A percentile compares a stretch with the other conserved stretches of the same genome.
phyloP scores from a whole-genome alignment of 2,888 invertebrate species.

The Apamea anceps region DNA sequence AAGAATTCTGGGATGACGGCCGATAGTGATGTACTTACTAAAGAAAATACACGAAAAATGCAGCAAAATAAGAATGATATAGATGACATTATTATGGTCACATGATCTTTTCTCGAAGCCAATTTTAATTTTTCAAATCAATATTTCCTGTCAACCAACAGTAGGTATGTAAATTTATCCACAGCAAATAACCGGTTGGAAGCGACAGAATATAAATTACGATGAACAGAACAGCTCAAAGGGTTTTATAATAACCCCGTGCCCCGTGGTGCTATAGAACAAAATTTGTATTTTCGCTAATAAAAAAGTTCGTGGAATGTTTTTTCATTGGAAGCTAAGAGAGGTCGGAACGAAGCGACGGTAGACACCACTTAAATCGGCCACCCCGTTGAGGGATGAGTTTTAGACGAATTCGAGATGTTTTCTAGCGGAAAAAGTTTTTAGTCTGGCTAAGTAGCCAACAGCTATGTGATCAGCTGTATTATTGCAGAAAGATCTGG shows the following conservation, averaged over 20 bases:
- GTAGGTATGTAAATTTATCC: background rate
- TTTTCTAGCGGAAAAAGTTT: constrained; percentile 6
- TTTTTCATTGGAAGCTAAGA: constrained; percentile 42
- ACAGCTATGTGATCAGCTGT: background rate
- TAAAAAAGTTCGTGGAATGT: constrained; percentile 53
- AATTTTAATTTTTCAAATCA: background rate
- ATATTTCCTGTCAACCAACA: constrained; percentile 2
- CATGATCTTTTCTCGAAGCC: background rate
- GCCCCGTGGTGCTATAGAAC: constrained; percentile 24
- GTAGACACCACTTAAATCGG: constrained; percentile 43
- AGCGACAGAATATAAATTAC: constrained; percentile 33
- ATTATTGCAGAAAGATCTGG: background rate
- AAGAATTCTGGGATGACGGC: background rate
- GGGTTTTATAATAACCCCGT: constrained; percentile 28
- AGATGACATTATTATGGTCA: background rate
- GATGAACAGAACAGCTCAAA: constrained; percentile 25
- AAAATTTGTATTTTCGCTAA: constrained; percentile 36
- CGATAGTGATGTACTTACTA: background rate
- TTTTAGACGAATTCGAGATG: constrained; percentile 30
- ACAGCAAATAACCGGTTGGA: constrained; percentile 5
- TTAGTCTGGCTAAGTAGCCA: background rate
- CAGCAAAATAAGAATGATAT: background rate
- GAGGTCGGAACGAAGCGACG: background rate
- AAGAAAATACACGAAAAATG: background rate
- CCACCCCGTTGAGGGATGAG: constrained; percentile 34